Base-by-base conservation (phyloP, 2,113 vertebrate genomes). In the Hippocampus barbouri region DNA sequence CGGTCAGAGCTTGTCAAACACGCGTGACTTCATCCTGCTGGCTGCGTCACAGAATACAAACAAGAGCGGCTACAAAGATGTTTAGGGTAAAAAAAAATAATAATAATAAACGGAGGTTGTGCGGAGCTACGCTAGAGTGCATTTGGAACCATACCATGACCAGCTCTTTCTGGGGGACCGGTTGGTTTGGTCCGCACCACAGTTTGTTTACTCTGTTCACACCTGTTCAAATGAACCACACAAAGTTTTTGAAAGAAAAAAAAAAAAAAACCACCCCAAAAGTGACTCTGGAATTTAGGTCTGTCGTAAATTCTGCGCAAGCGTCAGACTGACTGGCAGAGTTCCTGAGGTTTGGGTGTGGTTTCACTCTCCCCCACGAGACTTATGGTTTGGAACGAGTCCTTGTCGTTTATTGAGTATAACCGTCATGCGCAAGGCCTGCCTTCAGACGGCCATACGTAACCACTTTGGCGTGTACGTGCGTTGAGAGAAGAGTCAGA, bases 261-360 rank as follows among this genome's bases (percentile, higher is more conserved):
- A 43, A 45, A 53, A 53, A 53, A 20, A 45, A 53, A 53, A 53
- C 8, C 51, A 53, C 2, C 18, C 57, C 12, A 30, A 60, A 7
- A 30, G 25, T 34, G n/a, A 66, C 27, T 64, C 54, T 21, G 72
- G 30, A 56, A 16, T 27, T 8, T 21, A 43, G 43, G 23, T 66
- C 34, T 63, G 34, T 43, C 11, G 1, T 12, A 27, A 66, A 23
- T 15, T 18, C 25, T 61, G 25, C 12, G 56, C 10, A 12, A n/a
- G 43, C 23, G 27, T 66, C 64, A 66, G 64, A 47, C n/a, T 9
- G 27, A 59, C 62, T 59, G 34, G 66, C 59, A 40, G 25, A 66
- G n/a, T 56, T 63, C 23, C 73, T 68, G 73, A 75, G 81, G 78
- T 70, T 65, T 78, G 79, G 83, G 84, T 81, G 85, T 79, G 83